Evolutionary conservation across 30 jellyfish, hydroid and myxozoan genomes (phyloP).

Genomic region (Euphysa ruthae): DNA sequence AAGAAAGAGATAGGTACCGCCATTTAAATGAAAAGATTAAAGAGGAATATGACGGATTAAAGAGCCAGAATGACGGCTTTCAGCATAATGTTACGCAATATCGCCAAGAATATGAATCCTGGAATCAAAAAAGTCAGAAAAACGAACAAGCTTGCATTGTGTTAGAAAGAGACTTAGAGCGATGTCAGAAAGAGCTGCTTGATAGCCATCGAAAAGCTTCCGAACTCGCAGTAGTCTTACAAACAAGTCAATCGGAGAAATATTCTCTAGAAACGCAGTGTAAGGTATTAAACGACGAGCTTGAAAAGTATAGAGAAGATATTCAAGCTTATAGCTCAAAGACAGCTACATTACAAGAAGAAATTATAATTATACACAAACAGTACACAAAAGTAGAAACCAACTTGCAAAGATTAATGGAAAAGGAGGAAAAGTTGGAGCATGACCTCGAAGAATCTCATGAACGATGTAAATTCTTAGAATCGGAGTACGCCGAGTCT

Average conservation of each 20-base stretch:
- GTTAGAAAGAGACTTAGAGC: constrained; percentile 74
- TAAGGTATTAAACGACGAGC: constrained; percentile 39
- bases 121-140: constrained; percentile 44
- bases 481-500: constrained; percentile 48
- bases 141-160: constrained; percentile 42
- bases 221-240: constrained; percentile 70
- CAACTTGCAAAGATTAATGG: constrained; percentile 51
- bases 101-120: constrained; percentile 46
- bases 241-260: constrained; percentile 76
- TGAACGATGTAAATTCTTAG: constrained; percentile 40
- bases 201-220: constrained; percentile 70
- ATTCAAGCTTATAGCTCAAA: constrained; percentile 40
- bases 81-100: constrained; percentile 47
- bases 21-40: constrained; percentile 43
- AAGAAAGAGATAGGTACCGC: constrained; percentile 63
- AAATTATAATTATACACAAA: constrained; percentile 61
- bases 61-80: constrained; percentile 45
- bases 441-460: constrained; percentile 75
- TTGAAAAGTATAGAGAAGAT: constrained; percentile 47
- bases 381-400: constrained; percentile 88
- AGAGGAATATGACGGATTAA: constrained; percentile 52
- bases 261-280: constrained; percentile 48
- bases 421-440: constrained; percentile 82
- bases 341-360: constrained; percentile 70
- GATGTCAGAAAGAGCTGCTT: constrained; percentile 58